Base-by-base conservation (phyloP, 2,888 invertebrate genomes). In the Caenorhabditis uteleia region DNA sequence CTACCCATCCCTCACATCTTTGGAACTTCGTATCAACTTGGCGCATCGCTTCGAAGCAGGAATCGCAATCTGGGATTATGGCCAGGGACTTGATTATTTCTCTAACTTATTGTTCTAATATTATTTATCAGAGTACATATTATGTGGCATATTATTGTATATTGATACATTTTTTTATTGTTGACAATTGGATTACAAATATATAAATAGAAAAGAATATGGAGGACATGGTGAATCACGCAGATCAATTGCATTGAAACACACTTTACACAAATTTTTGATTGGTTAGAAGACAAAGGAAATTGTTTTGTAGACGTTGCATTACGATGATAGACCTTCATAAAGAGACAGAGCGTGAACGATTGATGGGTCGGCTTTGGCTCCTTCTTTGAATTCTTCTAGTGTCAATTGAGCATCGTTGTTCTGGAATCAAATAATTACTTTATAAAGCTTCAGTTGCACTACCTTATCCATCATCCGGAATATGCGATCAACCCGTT, bases 351-450 rank as follows among this genome's bases (percentile, higher is more conserved):
- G 88, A 50, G 95, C 95, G 86, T 95, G 95, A 59, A 97, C 94
- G 84, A 97, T 97, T 85, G 95, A 89, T 31, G 95, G 95, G 86
- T 97, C 95, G 55, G 94, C 94, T 87, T 97, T 95, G 86, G 94
- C 93, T 74, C 95, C 95, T 86, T 95, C 94, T 81, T 93, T 89
- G 87, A 94, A 94, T 85, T 95, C 94, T 83, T 95, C 95, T 78
- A 95, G 88, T 40, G 94, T 94, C 78, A 95, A 88, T 80, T 91
- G 89, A 86, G 95, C 94, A 86, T 95, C 95, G 86, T 95, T 93
- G 85, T 97, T 94, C 88, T 86, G 80, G 23, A 80, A 77, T 31
- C 10, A 46, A 7, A 16, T n/a, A 48, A 38, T 38, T 25, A 18
- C 27, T 29, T 43, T 33, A 4, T 3, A 31, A 39, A 34, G n/a